Evolutionary conservation across 2,797 vertebrate genomes (phyloP).

Genomic region (Leptoclinus maculatus): DNA sequence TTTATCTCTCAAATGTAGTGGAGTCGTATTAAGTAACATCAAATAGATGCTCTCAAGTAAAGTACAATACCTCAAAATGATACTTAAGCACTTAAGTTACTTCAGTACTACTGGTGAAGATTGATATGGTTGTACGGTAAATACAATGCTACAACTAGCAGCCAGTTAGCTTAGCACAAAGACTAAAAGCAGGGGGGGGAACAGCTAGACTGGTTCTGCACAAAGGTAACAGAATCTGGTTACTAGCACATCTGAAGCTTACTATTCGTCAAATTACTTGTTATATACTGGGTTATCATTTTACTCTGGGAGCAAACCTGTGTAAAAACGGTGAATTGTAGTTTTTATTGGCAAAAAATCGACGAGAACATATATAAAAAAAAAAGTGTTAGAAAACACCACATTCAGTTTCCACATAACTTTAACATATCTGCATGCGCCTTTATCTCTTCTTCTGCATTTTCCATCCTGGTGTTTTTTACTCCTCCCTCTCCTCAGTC

Average conservation of each 20-base stretch:
- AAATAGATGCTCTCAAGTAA: not conserved
- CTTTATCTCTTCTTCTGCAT: conserved; percentile 12
- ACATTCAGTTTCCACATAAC: not conserved
- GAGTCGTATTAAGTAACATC: not conserved
- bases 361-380: too few relatives aligned
- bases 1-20: not conserved
- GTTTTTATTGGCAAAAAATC: not conserved
- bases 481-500: not conserved
- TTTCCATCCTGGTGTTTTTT: not conserved
- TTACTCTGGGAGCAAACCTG: not conserved
- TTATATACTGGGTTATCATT: not conserved
- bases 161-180: not conserved
- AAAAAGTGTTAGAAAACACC: conserved; percentile 13
- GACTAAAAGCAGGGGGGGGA: not conserved
- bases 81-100: not conserved
- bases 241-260: not conserved
- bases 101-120: not conserved
- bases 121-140: not conserved
- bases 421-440: conserved; percentile 9
- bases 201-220: not conserved
- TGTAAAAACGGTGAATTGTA: not conserved
- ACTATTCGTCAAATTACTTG: too few relatives aligned
- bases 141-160: not conserved
- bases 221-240: not conserved
- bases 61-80: not conserved